These are phyloP conservation scores for Drosophila setosimentum DNA, from an alignment of 2,888 invertebrate genomes.

Conservation along the genomic window DNA sequence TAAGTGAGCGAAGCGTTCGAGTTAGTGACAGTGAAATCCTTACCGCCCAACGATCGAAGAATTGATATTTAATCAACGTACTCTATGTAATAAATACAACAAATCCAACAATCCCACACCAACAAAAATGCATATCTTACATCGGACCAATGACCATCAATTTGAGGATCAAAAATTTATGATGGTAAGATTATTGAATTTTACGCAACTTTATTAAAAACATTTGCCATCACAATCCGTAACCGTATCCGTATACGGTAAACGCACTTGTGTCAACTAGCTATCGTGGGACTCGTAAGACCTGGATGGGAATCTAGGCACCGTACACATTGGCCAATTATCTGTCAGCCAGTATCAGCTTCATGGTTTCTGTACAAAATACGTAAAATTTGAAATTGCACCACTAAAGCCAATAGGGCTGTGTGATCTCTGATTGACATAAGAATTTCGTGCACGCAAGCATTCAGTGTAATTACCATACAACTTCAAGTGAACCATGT, in stretches of 20 bases:
- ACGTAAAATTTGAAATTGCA: slow-evolving; percentile 63
- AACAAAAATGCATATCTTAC: slow-evolving; percentile 84
- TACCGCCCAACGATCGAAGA: slow-evolving; percentile 8
- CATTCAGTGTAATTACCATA: slow-evolving; percentile 66
- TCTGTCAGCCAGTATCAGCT: slow-evolving; percentile 61
- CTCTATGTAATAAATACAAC: slow-evolving; percentile 46
- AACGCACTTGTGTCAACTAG: slow-evolving; percentile 12
- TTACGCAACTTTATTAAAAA: background rate
- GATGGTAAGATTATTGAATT: slow-evolving; percentile 82
- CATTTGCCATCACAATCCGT: background rate
- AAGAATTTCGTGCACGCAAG: slow-evolving; percentile 76
- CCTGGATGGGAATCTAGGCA: slow-evolving; percentile 14
- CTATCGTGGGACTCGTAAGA: slow-evolving; percentile 15
- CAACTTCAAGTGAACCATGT: slow-evolving; percentile 51
- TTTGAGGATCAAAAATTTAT: slow-evolving; percentile 85
- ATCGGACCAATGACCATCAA: slow-evolving; percentile 85
- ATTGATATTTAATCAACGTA: slow-evolving; percentile 18
- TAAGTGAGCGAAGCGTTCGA: slow-evolving; percentile 40
- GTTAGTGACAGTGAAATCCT: slow-evolving; percentile 32
- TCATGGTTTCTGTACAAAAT: slow-evolving; percentile 46
- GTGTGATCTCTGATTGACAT: slow-evolving; percentile 76
- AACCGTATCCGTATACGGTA: background rate
- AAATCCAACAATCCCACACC: slow-evolving; percentile 7
- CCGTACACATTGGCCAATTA: slow-evolving; percentile 54
- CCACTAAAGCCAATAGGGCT: slow-evolving; percentile 47